These are phyloP conservation scores for Lonchura striata DNA, from an alignment of 2,113 vertebrate species.

Conservation along the genomic window DNA sequence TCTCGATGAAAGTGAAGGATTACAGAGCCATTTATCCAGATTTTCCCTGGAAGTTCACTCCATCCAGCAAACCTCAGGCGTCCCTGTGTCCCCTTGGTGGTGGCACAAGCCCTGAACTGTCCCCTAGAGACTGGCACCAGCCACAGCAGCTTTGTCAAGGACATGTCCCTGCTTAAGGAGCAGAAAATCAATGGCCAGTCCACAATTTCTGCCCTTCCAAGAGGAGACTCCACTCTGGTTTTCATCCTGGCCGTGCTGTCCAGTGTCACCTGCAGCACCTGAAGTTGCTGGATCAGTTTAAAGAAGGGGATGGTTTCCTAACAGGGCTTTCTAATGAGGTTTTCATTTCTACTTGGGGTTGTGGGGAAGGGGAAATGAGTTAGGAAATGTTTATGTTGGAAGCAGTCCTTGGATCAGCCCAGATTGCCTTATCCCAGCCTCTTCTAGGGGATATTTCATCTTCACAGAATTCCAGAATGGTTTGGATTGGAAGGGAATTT, in stretches of 20 bases:
- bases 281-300: accelerated
- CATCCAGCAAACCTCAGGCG: neutral
- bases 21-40: neutral
- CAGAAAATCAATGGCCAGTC: neutral
- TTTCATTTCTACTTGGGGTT: neutral
- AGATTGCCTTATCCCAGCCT: neutral
- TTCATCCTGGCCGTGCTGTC: accelerated
- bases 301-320: neutral
- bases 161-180: accelerated
- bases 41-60: neutral
- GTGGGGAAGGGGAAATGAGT: neutral
- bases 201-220: accelerated
- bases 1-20: neutral
- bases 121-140: accelerated
- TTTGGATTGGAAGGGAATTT: neutral
- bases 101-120: neutral
- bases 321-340: accelerated
- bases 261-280: accelerated
- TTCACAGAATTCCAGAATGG: accelerated
- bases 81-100: accelerated
- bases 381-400: neutral
- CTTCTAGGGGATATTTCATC: neutral
- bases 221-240: neutral
- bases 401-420: accelerated
- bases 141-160: neutral